phyloP scores from a whole-genome alignment of 2,888 invertebrate genomes.

The Heliconius sara region DNA sequence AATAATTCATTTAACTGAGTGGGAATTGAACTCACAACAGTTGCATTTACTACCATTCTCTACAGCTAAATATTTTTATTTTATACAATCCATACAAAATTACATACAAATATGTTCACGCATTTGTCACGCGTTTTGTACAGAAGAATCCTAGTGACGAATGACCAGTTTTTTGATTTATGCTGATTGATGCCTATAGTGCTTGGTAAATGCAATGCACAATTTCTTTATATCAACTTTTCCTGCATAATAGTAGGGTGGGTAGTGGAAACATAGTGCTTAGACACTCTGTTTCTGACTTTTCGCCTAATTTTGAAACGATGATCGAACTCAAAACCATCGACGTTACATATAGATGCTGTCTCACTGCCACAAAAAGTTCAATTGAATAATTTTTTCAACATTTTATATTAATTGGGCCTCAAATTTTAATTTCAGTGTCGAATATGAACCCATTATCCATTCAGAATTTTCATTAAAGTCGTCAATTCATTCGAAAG shows the following conservation, averaged over 20 bases:
- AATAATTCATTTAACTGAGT: background rate
- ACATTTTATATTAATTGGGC: background rate
- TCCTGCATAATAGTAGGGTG: background rate
- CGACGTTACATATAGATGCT: background rate
- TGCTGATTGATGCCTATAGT: background rate
- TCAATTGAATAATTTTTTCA: background rate
- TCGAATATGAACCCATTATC: background rate
- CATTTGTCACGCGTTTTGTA: background rate
- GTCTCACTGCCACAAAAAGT: background rate
- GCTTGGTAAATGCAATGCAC: too few relatives aligned
- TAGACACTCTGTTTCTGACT: background rate
- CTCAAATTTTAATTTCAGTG: background rate
- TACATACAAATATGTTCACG: background rate
- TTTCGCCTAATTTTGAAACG: background rate
- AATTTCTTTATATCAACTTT: too few relatives aligned
- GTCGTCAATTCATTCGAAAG: background rate
- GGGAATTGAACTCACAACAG: background rate
- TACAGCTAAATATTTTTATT: background rate
- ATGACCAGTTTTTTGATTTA: background rate
- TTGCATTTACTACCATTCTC: background rate
- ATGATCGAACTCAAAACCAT: background rate
- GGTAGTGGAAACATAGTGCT: background rate
- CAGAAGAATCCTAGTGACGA: background rate
- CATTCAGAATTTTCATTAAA: background rate
- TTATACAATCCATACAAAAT: background rate